Conservation (phyloP, 2,888 invertebrate genomes). For the Pecten maximus region DNA sequence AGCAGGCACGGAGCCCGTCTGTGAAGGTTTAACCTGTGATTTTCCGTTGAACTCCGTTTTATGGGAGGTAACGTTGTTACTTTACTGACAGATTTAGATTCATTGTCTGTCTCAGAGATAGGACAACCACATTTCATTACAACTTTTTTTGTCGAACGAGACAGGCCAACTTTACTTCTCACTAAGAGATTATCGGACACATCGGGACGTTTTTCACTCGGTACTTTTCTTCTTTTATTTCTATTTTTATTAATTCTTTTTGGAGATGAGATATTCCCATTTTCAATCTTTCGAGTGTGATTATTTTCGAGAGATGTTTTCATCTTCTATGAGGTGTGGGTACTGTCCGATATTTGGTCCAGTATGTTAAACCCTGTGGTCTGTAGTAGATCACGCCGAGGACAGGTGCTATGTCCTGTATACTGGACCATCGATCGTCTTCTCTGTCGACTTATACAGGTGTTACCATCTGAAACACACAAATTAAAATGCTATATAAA, state of each 20-base stretch:
- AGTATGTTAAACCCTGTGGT: neutral
- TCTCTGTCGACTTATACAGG: neutral
- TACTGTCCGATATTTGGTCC: neutral
- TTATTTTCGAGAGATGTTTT: neutral
- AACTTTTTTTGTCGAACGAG: neutral
- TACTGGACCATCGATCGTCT: neutral
- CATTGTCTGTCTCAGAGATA: neutral
- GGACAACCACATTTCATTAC: neutral
- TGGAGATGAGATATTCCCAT: neutral
- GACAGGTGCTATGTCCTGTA: neutral
- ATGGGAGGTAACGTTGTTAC: neutral
- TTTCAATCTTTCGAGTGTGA: neutral
- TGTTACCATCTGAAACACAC: conserved; percentile 1
- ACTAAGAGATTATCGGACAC: neutral
- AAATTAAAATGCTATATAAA: conserved; percentile 9
- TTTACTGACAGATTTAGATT: neutral
- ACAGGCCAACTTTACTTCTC: neutral
- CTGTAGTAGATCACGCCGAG: neutral
- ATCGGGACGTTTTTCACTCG: neutral
- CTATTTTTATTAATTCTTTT: neutral
- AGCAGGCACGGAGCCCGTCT: neutral
- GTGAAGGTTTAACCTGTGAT: neutral
- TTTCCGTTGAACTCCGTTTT: neutral
- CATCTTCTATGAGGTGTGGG: neutral
- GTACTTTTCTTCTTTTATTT: neutral